These are phyloP conservation scores for Drymodes brunneopygia DNA, from an alignment of 2,113 vertebrate species.

Conservation along the genomic window DNA sequence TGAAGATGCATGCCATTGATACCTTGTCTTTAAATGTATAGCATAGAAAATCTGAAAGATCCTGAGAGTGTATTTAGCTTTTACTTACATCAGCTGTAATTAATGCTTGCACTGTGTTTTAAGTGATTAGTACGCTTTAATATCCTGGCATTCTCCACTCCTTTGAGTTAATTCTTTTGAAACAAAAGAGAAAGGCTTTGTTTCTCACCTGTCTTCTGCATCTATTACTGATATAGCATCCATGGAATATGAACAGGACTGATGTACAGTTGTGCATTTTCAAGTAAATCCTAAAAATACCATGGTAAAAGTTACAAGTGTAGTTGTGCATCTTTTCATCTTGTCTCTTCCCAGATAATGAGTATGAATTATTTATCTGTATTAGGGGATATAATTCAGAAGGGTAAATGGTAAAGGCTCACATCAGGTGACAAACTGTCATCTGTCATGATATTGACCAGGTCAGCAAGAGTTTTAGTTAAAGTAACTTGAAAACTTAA, in stretches of 20 bases:
- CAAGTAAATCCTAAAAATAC: conserved; percentile 48
- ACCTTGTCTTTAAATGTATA: conserved; percentile 56
- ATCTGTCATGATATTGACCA: not conserved
- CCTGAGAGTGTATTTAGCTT: conserved; percentile 50
- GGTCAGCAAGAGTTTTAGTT: not conserved
- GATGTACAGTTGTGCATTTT: conserved; percentile 35
- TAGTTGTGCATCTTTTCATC: conserved; percentile 20
- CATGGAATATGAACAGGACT: conserved; percentile 25
- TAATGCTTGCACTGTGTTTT: conserved; percentile 43
- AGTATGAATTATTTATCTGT: not conserved
- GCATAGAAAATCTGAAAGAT: conserved; percentile 46
- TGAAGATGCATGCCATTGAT: conserved; percentile 47
- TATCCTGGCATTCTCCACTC: conserved; percentile 55
- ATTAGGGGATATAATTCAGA: not conserved
- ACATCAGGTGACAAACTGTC: not conserved
- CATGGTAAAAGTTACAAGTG: conserved; percentile 4
- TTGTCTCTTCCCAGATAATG: not conserved
- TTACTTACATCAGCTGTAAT: conserved; percentile 54
- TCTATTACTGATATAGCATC: conserved; percentile 51
- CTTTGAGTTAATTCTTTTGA: conserved; percentile 50
- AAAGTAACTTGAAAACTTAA: not conserved
- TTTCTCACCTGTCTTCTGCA: conserved; percentile 53
- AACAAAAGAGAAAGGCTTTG: conserved; percentile 50
- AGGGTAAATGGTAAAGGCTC: not conserved
- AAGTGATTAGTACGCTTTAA: conserved; percentile 54